Conservation (phyloP, 2,113 vertebrate species). For the Rhabdornis inornatus region DNA sequence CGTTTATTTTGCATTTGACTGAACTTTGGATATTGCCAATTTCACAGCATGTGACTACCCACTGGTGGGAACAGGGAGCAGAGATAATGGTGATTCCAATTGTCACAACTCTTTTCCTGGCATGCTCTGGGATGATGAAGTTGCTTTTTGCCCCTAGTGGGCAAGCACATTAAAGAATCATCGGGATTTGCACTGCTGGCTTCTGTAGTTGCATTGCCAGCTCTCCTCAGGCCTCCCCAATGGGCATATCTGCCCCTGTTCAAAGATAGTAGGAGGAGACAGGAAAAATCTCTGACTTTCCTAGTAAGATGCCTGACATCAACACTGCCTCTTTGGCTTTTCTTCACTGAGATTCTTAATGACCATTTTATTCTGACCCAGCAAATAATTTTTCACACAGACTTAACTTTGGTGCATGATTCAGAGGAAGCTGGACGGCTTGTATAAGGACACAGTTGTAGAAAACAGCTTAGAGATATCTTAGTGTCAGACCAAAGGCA, state of each 20-base stretch:
- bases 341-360: not conserved
- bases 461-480: not conserved
- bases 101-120: not conserved
- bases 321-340: not conserved
- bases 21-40: slow-evolving; percentile 11
- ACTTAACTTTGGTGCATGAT: not conserved
- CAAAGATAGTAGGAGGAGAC: not conserved
- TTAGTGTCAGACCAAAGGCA: not conserved
- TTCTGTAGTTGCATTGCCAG: not conserved
- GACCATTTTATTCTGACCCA: not conserved
- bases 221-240: not conserved
- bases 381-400: not conserved
- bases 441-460: not conserved
- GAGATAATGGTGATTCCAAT: not conserved
- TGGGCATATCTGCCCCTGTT: not conserved
- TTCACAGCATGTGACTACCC: not conserved
- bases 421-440: not conserved
- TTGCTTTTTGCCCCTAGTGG: not conserved
- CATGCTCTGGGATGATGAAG: not conserved
- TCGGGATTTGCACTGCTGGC: not conserved
- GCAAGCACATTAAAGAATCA: not conserved
- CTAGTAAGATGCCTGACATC: not conserved
- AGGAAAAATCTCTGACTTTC: accelerated
- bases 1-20: slow-evolving; percentile 12
- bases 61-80: not conserved